phyloP scores from a whole-genome alignment of 1,140 invertebrate genomes.

The Drosophila sturtevanti region DNA sequence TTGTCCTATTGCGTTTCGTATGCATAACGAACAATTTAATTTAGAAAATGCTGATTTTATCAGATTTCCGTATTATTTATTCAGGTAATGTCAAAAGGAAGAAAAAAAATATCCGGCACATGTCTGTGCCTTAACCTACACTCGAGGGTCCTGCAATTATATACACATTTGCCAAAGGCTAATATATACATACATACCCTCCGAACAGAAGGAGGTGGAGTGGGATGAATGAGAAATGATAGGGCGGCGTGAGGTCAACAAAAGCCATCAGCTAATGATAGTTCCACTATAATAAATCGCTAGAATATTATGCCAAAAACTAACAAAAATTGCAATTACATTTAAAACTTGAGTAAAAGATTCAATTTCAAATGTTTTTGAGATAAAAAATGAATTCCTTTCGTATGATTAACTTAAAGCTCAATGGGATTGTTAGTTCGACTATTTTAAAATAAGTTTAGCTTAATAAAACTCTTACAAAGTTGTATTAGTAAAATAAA shows the following conservation, averaged over 20 bases:
- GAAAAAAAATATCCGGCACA: constrained; percentile 37
- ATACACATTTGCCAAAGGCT: constrained; percentile 79
- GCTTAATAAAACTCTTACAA: too few relatives aligned
- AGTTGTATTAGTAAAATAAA: too few relatives aligned
- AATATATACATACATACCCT: constrained; percentile 26
- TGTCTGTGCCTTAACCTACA: constrained; percentile 20
- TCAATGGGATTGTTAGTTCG: too few relatives aligned
- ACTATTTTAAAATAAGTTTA: too few relatives aligned
- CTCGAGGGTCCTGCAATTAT: constrained; percentile 69
- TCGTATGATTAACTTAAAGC: too few relatives aligned
- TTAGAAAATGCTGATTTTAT: constrained; percentile 83
- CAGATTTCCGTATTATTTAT: constrained; percentile 80
- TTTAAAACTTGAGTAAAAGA: background rate
- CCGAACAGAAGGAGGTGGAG: constrained; percentile 10
- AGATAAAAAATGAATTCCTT: too few relatives aligned
- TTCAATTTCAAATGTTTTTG: too few relatives aligned
- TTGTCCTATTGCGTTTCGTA: constrained; percentile 21
- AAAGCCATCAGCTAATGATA: constrained; percentile 66
- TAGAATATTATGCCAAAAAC: constrained; percentile 36
- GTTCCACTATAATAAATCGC: constrained; percentile 59
- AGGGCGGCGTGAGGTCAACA: background rate
- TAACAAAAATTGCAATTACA: background rate
- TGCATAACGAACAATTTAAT: constrained; percentile 82
- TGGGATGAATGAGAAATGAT: background rate
- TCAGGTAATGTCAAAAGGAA: constrained; percentile 70